Evolutionary conservation across 1,140 invertebrate species (phyloP).

Genomic region (Holotrichia oblita): DNA sequence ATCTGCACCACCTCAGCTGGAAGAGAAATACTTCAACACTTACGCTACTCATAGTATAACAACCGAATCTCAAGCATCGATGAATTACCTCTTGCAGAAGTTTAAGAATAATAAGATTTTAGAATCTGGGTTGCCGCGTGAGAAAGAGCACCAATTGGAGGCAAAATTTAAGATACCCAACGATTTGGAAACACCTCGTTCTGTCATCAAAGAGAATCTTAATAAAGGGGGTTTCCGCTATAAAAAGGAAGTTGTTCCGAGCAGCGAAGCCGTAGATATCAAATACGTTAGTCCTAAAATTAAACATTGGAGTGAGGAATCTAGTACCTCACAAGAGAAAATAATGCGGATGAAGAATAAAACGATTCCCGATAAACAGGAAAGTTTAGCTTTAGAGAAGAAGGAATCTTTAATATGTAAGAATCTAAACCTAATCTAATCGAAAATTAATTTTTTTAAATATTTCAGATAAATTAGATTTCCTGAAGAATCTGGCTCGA

Average conservation of each 20-base stretch:
- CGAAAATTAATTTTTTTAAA: background rate
- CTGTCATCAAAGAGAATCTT: conserved; percentile 30
- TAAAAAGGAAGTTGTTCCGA: background rate
- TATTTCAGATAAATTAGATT: conserved; percentile 41
- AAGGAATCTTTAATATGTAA: conserved; percentile 39
- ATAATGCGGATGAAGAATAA: background rate
- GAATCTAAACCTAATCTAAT: background rate
- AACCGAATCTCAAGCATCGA: conserved; percentile 33
- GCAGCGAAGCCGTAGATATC: background rate
- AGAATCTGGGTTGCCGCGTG: conserved; percentile 2
- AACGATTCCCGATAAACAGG: background rate
- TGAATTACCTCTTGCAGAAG: conserved; percentile 28
- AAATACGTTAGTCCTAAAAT: conserved; percentile 35
- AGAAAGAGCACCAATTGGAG: conserved; percentile 11
- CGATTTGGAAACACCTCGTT: background rate
- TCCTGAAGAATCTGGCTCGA: conserved; percentile 37
- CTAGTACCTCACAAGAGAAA: conserved; percentile 17
- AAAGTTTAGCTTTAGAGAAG: background rate
- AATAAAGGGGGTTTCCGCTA: background rate
- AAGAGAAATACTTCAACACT: conserved; percentile 35
- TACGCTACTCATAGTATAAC: conserved; percentile 24
- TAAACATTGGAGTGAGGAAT: conserved; percentile 29
- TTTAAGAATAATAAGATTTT: conserved; percentile 23
- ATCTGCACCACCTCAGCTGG: background rate
- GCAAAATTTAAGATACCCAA: background rate